Evolutionary conservation across 2,888 invertebrate genomes (phyloP), one percentile per base, ranked within the genome.

Genomic region (Cyclophora punctaria): DNA sequence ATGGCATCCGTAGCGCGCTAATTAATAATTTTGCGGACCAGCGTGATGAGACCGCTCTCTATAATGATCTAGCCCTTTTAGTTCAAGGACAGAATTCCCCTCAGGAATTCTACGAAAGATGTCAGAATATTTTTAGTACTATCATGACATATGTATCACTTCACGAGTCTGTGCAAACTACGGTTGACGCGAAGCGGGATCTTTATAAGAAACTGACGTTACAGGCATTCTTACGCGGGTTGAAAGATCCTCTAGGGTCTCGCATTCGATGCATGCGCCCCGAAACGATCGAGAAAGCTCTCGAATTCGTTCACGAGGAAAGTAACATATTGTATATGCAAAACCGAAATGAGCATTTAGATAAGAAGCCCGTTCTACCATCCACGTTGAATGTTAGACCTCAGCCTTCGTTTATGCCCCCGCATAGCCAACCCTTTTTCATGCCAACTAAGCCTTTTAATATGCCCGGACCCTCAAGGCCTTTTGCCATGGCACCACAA

Each of bases 241-340:
- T 62, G 5, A 45, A 46, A 0, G 63, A 63, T 5, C 63, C 63
- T 0, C 34, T 67, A 44, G 63, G 64, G 1, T 63, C 59, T 3
- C 50, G 64, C 2, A 64, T 66, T 3, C 56, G 66, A 4, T 63
- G 63, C 48, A 67, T 65, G 65, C 51, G 62, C 2, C 63, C 64
- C 1, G 56, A 52, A 0, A 53, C 56, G 2, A 56, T 64, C 0
- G 58, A 66, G 45, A 58, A 63, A 35, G 66, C 60, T 0, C 41
- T 64, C 5, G 59, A 64, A 34, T 65, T 53, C 47, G 62, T 59
- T 0, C 63, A 63, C 1, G 64, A 63, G 34, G 63, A 64, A 44
- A 3, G 57, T 2, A 64, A 63, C 45, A 56, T 53, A 0, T 4
- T 62, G 3, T 63, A 64, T 41, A 4, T 63, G 4, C 64, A 66